phyloP scores from a whole-genome alignment of 2,113 vertebrate genomes.

The Scortum barcoo region DNA sequence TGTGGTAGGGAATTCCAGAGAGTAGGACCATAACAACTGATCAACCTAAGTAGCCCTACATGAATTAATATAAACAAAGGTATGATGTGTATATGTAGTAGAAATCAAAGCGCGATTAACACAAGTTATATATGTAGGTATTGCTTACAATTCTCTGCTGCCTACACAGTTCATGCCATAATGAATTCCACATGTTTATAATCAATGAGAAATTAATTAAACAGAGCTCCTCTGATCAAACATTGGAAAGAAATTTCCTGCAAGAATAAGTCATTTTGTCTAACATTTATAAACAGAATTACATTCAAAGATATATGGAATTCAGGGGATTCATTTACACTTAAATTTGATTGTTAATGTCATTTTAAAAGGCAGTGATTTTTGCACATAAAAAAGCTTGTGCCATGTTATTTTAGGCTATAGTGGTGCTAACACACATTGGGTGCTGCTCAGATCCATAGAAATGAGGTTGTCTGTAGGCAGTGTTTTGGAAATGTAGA shows the following conservation, averaged over 20 bases:
- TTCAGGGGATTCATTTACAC: background rate
- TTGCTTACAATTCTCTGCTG: background rate
- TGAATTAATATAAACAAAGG: background rate
- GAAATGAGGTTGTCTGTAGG: background rate
- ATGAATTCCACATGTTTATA: background rate
- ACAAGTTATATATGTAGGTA: background rate
- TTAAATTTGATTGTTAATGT: background rate
- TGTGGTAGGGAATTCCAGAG: too few relatives aligned
- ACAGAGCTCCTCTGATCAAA: background rate
- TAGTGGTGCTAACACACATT: background rate
- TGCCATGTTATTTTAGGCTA: background rate
- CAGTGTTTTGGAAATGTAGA: background rate
- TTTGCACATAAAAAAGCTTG: background rate
- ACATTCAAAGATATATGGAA: background rate
- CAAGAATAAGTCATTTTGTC: background rate
- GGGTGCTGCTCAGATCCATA: background rate
- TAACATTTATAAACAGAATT: background rate
- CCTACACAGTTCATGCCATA: background rate
- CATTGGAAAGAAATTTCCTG: background rate
- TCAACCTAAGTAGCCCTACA: background rate
- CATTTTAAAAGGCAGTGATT: background rate
- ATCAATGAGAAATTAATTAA: background rate
- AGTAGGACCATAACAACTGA: too few relatives aligned
- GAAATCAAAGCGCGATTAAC: background rate
- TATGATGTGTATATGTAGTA: background rate